Evolutionary conservation across 2,888 invertebrate species (phyloP), one percentile per base, ranked within the genome.

Genomic region (Plagiodera versicolora): DNA sequence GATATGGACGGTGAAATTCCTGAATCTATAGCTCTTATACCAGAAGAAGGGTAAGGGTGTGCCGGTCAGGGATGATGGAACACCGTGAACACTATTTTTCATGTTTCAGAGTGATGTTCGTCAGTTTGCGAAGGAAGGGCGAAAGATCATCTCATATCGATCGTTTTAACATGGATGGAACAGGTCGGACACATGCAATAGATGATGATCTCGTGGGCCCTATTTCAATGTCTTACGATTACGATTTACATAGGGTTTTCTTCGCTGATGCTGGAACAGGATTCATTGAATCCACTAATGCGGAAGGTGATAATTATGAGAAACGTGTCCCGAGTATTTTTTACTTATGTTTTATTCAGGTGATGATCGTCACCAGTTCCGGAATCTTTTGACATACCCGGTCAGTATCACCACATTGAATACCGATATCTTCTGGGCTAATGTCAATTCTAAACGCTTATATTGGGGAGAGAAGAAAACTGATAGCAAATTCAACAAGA

Each of bases 351-450:
- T 18, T 35, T 11, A 44, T 44, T 44, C 46, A 81, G 81, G 78
- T 19, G 75, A 77, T 50, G 79, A 81, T 52, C 71, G 79, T 50
- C 77, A 77, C 56, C 66, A 75, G 0, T 80, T 82, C 58, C 77
- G 78, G 16, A 74, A 78, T 1, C 69, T 81, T 16, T 57, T 76
- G 9, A 60, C 72, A 0, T 72, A 72, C 5, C 86, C 90, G 0
- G 81, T 83, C 0, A 84, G 85, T 32, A 68, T 92, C 39, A 83
- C 88, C 0, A 74, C 87, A 1, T 80, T 89, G 0, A 85, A 85
- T n/a, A 81, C 83, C 9, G 85, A 87, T 70, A 75, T 91, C 16
- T 90, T 90, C 74, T 92, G 92, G 91, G 85, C 87, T 0, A 84
- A 85, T 67, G 72, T 82, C 14, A 79, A 82, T 17, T 85, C 87